phyloP scores from a whole-genome alignment of 2,888 invertebrate genomes.

The Eupeodes luniger region DNA sequence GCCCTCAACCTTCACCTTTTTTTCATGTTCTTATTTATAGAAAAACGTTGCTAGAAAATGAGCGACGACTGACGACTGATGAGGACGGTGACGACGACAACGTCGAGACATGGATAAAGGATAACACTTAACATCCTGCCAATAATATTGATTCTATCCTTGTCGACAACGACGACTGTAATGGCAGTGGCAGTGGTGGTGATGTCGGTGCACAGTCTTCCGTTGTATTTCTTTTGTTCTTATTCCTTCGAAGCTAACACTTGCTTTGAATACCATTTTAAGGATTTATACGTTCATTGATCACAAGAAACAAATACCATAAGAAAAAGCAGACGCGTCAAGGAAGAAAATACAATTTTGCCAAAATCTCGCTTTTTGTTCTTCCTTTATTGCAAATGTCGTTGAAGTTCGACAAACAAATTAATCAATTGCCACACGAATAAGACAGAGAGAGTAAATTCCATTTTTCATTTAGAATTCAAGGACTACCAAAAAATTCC shows the following conservation, averaged over 20 bases:
- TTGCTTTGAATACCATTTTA: constrained; percentile 37
- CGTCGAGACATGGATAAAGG: constrained; percentile 39
- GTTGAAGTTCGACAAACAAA: constrained; percentile 39
- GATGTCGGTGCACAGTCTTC: not conserved
- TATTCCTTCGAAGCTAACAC: constrained; percentile 16
- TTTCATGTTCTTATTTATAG: too few relatives aligned
- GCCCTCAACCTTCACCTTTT: not conserved
- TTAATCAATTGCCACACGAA: constrained; percentile 40
- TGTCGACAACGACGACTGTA: not conserved
- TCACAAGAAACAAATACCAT: not conserved
- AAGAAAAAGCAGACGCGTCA: not conserved
- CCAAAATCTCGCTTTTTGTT: constrained; percentile 2
- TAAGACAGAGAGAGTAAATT: constrained; percentile 1
- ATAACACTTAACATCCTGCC: constrained; percentile 57
- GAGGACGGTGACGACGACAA: too few relatives aligned
- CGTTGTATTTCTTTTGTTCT: constrained; percentile 1
- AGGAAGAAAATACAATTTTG: not conserved
- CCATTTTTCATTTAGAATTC: not conserved
- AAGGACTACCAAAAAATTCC: not conserved
- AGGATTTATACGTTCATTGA: constrained; percentile 44
- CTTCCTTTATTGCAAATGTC: constrained; percentile 12
- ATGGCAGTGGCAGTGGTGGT: not conserved
- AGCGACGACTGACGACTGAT: too few relatives aligned
- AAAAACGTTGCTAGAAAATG: too few relatives aligned
- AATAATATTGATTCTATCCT: constrained; percentile 46